Base-by-base conservation (phyloP, 23 tunicate genomes). In the Ciona savignyi region DNA sequence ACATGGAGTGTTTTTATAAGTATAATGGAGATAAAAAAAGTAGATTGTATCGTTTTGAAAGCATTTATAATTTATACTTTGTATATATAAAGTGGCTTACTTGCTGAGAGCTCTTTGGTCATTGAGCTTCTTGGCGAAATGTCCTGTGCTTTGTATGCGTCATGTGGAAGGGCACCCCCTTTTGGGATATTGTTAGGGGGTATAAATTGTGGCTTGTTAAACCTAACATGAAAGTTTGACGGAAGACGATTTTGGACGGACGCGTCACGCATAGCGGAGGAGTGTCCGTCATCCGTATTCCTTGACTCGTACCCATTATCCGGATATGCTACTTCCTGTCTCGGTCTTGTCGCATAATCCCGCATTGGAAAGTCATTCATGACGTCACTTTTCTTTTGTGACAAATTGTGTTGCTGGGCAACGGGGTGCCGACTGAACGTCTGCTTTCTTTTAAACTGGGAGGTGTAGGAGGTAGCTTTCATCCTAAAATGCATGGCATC, bases 331-430 rank as follows among this genome's bases (percentile, higher is more conserved):
- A 67, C 67, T 56, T 69, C 69, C 1, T 23, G 19, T 1, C 76
- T 30, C 24, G 69, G 69, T 49, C 28, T 63, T 2, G 78, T 3
- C 1, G 67, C 29, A 60, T 76, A 81, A 60, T 88, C 96, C 2
- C 87, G 76, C 79, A 88, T 78, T 35, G 96, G 96, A 66, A 88
- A 88, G 77, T 88, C 96, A 32, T 68, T 84, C 78, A 88, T 75
- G 77, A 88, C 73, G 76, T 88, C 96, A 80, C 79, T 51, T 11
- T 60, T 9, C 66, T 73, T 62, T 33, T 65, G 30, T 74, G 72
- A 24, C 30, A 61, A 35, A 34, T 70, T 27, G 66, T 48, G 23
- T 72, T 72, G 56, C 29, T 32, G 63, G n/a, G n/a, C n/a, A n/a
- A n/a, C n/a, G 63, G 26, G 30, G 2, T 3, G 64, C 32, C 73